These are phyloP conservation scores for Meda fulgida DNA, from an alignment of 2,797 vertebrate genomes.

Conservation along the genomic window DNA sequence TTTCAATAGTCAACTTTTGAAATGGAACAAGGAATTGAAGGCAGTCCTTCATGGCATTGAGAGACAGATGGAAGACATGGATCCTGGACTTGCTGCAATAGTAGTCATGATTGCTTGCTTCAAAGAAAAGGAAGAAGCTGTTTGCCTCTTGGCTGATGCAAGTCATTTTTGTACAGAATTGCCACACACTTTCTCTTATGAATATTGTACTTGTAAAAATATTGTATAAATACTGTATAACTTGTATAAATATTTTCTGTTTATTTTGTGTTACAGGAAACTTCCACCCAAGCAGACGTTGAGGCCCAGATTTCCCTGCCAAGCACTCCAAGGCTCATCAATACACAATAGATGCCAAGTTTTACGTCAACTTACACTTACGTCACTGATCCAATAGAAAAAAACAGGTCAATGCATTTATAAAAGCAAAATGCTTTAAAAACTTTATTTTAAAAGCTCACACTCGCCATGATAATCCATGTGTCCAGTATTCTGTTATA, in stretches of 20 bases:
- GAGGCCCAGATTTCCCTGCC: constrained; percentile 14
- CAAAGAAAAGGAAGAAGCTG: background rate
- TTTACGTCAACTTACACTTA: too few relatives aligned
- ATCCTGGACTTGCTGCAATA: constrained; percentile 13
- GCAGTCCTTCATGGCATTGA: background rate
- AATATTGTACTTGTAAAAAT: background rate
- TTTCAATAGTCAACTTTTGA: constrained; percentile 16
- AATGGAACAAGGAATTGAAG: constrained; percentile 6
- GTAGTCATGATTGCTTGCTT: constrained; percentile 1
- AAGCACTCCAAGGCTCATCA: constrained; percentile 25
- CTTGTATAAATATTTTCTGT: background rate
- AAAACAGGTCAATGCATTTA: too few relatives aligned
- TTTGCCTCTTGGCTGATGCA: background rate
- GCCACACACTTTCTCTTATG: background rate
- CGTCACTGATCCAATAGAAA: too few relatives aligned
- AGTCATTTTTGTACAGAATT: background rate
- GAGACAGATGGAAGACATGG: background rate
- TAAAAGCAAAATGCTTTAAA: too few relatives aligned
- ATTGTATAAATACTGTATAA: too few relatives aligned
- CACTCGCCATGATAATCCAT: too few relatives aligned
- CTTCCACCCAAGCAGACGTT: constrained; percentile 6
- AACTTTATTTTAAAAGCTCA: too few relatives aligned
- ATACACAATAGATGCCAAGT: too few relatives aligned
- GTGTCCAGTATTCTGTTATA: too few relatives aligned
- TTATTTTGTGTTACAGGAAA: background rate